Evolutionary conservation across 1,140 invertebrate genomes (phyloP).

Genomic region (Choristoneura fumiferana): DNA sequence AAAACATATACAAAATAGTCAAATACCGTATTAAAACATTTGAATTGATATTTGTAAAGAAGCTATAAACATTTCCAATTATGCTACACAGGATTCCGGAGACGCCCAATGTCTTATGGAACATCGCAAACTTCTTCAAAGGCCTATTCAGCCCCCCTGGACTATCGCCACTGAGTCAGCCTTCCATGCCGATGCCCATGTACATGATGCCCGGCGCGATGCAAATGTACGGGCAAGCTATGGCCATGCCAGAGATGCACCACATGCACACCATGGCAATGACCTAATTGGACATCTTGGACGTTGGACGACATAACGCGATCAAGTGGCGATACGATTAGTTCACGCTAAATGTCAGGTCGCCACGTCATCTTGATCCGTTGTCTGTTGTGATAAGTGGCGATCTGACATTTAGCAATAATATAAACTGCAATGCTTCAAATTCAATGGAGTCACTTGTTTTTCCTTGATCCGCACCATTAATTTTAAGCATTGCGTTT

Average conservation of each 20-base stretch:
- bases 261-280: conserved; percentile 35
- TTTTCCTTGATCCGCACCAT: conserved; percentile 35
- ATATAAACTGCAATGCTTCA: conserved; percentile 56
- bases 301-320: conserved; percentile 37
- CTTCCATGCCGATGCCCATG: conserved; percentile 66
- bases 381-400: conserved; percentile 41
- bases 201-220: conserved; percentile 44
- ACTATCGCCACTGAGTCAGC: conserved; percentile 51
- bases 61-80: conserved; percentile 28
- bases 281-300: conserved; percentile 68
- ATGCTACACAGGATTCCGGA: conserved; percentile 67
- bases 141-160: conserved; percentile 66
- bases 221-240: conserved; percentile 52
- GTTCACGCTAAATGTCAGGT: conserved; percentile 67
- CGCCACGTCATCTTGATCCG: conserved; percentile 65
- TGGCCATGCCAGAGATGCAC: conserved; percentile 22
- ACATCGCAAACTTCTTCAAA: conserved; percentile 75
- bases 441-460: conserved; percentile 45
- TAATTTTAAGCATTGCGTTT: conserved; percentile 52
- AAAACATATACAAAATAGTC: no score
- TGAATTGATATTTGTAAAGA: conserved; percentile 58
- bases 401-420: conserved; percentile 70
- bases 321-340: conserved; percentile 63
- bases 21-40: no score
- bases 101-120: conserved; percentile 75